phyloP scores from a whole-genome alignment of 2,888 invertebrate genomes.

The Rapana venosa region DNA sequence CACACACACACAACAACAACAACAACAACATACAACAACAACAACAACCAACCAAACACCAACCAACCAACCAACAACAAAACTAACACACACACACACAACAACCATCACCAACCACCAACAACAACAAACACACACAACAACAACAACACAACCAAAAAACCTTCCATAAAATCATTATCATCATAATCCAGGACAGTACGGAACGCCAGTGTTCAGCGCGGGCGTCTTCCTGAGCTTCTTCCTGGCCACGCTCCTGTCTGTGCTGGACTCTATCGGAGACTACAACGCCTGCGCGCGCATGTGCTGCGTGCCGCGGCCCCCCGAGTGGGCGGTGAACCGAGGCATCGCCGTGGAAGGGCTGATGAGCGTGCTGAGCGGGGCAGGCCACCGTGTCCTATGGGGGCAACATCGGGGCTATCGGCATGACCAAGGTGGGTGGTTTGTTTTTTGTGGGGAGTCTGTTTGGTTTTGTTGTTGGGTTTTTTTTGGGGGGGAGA shows the following conservation, averaged over 20 bases:
- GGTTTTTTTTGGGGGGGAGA: too few species aligned
- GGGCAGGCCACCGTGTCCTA: slow-evolving; percentile 93
- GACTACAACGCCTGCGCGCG: slow-evolving; percentile 92
- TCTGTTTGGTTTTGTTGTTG: too few species aligned
- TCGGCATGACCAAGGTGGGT: slow-evolving; percentile 88
- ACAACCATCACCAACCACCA: too few species aligned
- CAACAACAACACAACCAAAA: too few species aligned
- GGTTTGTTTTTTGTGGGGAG: too few species aligned
- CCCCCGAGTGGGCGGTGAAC: slow-evolving; percentile 91
- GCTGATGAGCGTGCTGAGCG: slow-evolving; percentile 88
- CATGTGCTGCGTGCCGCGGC: slow-evolving; percentile 85
- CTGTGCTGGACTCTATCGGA: slow-evolving; percentile 82
- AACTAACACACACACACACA: too few species aligned
- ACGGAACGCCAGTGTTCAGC: slow-evolving; percentile 64
- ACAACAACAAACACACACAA: too few species aligned
- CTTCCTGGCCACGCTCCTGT: slow-evolving; percentile 66
- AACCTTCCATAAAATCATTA: too few species aligned
- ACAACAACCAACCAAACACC: too few species aligned
- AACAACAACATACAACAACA: too few species aligned
- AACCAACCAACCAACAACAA: too few species aligned
- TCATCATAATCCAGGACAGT: slow-evolving; percentile 71
- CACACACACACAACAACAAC: too few species aligned
- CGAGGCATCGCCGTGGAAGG: slow-evolving; percentile 86
- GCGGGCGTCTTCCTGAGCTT: slow-evolving; percentile 66
- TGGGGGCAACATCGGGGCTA: slow-evolving; percentile 93